Evolutionary conservation across 1,140 invertebrate genomes (phyloP).

Genomic region (Heliothis subflexa): DNA sequence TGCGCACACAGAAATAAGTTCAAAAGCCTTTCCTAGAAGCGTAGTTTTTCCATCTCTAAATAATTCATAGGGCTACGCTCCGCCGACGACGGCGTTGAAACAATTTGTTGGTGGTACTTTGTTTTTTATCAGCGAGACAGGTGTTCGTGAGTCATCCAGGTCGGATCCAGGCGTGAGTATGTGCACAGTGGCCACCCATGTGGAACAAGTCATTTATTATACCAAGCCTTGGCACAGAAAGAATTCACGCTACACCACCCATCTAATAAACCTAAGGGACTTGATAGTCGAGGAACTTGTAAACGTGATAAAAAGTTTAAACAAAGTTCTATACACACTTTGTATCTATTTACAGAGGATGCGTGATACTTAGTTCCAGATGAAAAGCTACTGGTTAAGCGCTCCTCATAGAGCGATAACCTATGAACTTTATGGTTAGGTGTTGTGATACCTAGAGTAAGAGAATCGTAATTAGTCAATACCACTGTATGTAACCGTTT

Average conservation of each 20-base stretch:
- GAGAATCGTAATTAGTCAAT: too few relatives aligned
- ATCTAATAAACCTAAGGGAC: slow-evolving; percentile 15
- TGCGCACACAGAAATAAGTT: slow-evolving; percentile 30
- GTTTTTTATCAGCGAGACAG: slow-evolving; percentile 33
- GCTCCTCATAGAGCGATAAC: too few relatives aligned
- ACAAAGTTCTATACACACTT: too few relatives aligned
- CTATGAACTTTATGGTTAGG: too few relatives aligned
- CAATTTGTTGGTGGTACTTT: slow-evolving; percentile 32
- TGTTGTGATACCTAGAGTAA: background rate
- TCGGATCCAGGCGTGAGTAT: slow-evolving; percentile 36
- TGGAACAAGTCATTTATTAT: slow-evolving; percentile 37
- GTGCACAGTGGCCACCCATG: slow-evolving; percentile 29
- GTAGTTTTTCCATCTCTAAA: slow-evolving; percentile 10
- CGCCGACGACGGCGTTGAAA: slow-evolving; percentile 9
- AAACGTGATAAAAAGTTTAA: too few relatives aligned
- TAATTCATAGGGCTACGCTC: slow-evolving; percentile 36
- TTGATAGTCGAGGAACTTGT: background rate
- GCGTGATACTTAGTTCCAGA: background rate
- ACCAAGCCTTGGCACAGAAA: slow-evolving; percentile 45
- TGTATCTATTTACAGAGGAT: too few relatives aligned
- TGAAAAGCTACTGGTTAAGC: too few relatives aligned
- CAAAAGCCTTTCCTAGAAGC: slow-evolving; percentile 21
- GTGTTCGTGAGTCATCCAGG: slow-evolving; percentile 38
- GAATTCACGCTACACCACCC: slow-evolving; percentile 36
- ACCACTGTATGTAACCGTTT: too few relatives aligned